These are phyloP conservation scores for Manis javanica DNA, from an alignment of 2,797 vertebrate species.

Conservation along the genomic window DNA sequence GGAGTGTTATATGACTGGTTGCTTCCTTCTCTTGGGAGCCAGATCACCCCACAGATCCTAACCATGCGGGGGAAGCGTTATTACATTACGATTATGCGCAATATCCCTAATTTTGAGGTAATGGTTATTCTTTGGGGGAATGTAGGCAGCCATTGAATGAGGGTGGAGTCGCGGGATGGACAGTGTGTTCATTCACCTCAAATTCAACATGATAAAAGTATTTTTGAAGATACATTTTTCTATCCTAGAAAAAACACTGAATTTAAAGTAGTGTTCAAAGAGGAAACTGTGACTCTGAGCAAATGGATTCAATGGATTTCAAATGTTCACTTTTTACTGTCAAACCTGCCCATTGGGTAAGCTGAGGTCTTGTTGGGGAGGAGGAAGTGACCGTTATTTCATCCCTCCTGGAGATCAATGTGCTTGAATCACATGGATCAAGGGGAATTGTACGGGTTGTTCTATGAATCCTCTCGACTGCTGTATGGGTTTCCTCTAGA, in stretches of 20 bases:
- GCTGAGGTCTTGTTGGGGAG: background rate
- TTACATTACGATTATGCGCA: background rate
- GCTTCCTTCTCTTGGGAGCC: background rate
- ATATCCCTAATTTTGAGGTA: background rate
- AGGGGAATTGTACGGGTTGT: background rate
- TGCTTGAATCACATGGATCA: background rate
- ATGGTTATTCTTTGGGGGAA: background rate
- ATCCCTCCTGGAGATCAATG: background rate
- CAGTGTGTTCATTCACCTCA: background rate
- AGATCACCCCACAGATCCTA: background rate
- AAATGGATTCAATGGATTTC: background rate
- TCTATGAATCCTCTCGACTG: background rate
- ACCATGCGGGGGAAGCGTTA: too few relatives aligned
- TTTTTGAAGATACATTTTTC: background rate
- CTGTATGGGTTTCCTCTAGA: background rate
- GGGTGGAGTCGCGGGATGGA: background rate
- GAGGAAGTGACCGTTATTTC: too few relatives aligned
- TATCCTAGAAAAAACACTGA: background rate
- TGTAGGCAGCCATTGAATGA: background rate
- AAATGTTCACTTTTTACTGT: background rate
- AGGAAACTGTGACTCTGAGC: background rate
- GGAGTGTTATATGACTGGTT: fast-evolving
- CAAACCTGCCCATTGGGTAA: background rate
- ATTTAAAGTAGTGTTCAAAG: background rate
- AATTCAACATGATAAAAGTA: background rate